A percentile compares a stretch with the other conserved stretches of the same genome.
Evolutionary conservation across 2,888 invertebrate species (phyloP).

Genomic region (Caenorhabditis drosophilae): DNA sequence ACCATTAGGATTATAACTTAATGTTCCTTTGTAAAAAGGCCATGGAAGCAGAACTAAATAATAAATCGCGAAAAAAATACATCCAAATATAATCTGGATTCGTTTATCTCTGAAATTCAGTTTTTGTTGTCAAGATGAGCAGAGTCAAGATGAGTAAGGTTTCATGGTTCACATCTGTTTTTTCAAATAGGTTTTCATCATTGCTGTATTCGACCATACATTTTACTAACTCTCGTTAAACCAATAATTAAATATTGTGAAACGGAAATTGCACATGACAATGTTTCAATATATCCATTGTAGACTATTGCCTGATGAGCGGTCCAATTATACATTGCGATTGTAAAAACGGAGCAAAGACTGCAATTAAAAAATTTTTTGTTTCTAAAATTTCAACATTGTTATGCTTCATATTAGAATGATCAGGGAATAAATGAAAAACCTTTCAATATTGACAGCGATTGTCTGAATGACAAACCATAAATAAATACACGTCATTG

Average conservation of each 20-base stretch:
- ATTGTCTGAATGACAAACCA: constrained; percentile 44
- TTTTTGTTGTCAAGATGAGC: background rate
- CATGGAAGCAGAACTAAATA: constrained; percentile 41
- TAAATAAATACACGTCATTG: constrained; percentile 37
- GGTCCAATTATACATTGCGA: constrained; percentile 52
- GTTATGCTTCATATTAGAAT: background rate
- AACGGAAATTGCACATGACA: constrained; percentile 35
- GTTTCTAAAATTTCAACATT: background rate
- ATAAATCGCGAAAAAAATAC: constrained; percentile 32
- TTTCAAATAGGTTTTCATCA: background rate
- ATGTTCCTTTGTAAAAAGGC: constrained; percentile 36
- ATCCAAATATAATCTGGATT: constrained; percentile 38
- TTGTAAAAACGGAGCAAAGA: constrained; percentile 42
- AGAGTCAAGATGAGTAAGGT: background rate
- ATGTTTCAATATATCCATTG: constrained; percentile 43
- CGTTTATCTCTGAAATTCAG: constrained; percentile 35
- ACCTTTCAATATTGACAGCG: constrained; percentile 38
- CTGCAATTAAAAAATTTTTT: constrained; percentile 3
- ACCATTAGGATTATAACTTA: constrained; percentile 39
- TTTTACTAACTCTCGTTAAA: constrained; percentile 37
- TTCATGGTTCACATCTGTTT: background rate
- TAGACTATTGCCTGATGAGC: constrained; percentile 49
- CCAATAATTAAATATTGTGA: constrained; percentile 35
- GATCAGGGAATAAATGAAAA: background rate
- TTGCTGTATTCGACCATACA: constrained; percentile 18